Conservation (phyloP, 2,113 vertebrate genomes). For the Noctilio leporinus region DNA sequence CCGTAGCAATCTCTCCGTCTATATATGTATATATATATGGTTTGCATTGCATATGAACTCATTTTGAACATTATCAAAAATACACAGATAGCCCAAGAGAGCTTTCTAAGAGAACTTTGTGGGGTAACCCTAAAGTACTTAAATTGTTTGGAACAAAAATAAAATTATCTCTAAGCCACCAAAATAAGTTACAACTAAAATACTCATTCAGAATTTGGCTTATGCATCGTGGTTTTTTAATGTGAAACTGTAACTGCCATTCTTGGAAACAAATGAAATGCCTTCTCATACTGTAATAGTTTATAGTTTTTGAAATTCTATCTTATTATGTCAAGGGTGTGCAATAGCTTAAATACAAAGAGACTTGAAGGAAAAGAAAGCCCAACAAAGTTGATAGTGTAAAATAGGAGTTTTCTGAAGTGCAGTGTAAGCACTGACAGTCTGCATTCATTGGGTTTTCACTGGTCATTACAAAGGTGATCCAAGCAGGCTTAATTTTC, state of each 20-base stretch:
- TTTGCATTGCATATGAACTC: neutral
- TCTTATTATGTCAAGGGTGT: constrained; percentile 31
- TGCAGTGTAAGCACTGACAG: neutral
- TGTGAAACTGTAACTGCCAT: constrained; percentile 31
- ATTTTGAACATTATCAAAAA: neutral
- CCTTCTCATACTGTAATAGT: neutral
- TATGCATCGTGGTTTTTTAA: constrained; percentile 35
- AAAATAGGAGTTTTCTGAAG: constrained; percentile 50
- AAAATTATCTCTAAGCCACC: constrained; percentile 48
- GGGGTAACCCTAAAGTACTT: neutral
- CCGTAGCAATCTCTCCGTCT: neutral
- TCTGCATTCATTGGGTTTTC: constrained; percentile 43
- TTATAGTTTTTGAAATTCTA: constrained; percentile 61
- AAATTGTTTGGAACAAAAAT: constrained; percentile 30
- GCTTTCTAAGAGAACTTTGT: neutral
- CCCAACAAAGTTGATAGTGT: constrained; percentile 44
- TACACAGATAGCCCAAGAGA: neutral
- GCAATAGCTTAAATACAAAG: constrained; percentile 36
- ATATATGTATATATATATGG: too few relatives aligned
- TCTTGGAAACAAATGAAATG: constrained; percentile 50
- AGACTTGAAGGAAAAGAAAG: constrained; percentile 45
- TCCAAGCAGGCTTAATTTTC: constrained; percentile 59
- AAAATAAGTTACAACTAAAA: constrained; percentile 52
- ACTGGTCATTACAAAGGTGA: constrained; percentile 13
- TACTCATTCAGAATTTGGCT: constrained; percentile 14